Evolutionary conservation across 1,140 invertebrate genomes (phyloP).

Genomic region (Radopholus similis): DNA sequence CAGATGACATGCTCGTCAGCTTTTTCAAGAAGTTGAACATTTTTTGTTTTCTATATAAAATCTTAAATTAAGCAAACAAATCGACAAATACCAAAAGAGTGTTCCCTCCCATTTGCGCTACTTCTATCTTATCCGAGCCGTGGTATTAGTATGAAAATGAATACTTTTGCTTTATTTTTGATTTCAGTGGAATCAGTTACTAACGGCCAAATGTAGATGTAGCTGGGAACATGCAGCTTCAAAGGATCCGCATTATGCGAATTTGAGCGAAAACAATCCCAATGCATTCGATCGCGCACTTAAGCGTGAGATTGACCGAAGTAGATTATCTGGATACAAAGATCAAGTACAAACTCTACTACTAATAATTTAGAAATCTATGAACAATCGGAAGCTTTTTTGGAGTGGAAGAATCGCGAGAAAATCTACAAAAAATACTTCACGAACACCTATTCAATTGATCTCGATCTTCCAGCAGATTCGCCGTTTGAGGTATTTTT

Average conservation of each 20-base stretch:
- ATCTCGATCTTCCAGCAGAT: background rate
- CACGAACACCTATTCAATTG: background rate
- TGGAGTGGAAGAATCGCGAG: constrained; percentile 1
- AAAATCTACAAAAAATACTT: constrained; percentile 16
- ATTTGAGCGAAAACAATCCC: background rate
- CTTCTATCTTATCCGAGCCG: constrained; percentile 14
- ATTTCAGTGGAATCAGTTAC: constrained; percentile 18
- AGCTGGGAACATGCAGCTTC: constrained; percentile 5
- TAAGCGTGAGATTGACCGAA: constrained; percentile 1
- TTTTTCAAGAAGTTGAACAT: constrained; percentile 13
- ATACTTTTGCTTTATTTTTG: background rate
- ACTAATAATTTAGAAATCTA: constrained; percentile 16
- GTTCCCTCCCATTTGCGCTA: constrained; percentile 15
- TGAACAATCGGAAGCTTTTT: constrained; percentile 10
- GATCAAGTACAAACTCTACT: background rate
- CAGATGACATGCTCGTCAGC: constrained; percentile 19
- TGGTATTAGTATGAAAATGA: constrained; percentile 18
- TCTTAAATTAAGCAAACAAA: background rate
- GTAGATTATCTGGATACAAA: background rate
- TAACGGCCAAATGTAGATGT: constrained; percentile 5
- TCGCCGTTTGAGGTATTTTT: background rate
- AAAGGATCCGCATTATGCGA: background rate
- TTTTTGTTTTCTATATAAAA: background rate
- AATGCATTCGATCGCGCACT: background rate
- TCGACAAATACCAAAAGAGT: constrained; percentile 8